Conservation (phyloP, 2,113 vertebrate species). For the Gracilinanus agilis region DNA sequence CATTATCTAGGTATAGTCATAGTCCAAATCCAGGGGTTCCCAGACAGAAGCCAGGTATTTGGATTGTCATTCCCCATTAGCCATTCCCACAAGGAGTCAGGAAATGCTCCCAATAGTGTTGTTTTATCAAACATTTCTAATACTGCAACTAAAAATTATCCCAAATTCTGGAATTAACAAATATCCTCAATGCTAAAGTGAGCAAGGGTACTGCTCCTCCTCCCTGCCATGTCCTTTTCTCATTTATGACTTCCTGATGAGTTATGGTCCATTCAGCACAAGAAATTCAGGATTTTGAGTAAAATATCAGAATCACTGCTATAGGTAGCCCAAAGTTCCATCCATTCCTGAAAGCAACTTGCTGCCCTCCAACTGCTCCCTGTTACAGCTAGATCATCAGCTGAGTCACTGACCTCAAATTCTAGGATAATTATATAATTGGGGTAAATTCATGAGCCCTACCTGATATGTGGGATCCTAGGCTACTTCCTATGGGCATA, state of each 20-base stretch:
- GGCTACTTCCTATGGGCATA: background rate
- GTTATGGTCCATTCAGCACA: background rate
- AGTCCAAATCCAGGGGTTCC: background rate
- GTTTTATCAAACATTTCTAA: background rate
- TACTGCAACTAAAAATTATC: background rate
- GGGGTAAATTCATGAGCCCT: background rate
- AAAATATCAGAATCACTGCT: too few relatives aligned
- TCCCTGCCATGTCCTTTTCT: background rate
- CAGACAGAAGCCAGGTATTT: background rate
- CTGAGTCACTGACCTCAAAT: background rate
- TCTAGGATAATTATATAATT: background rate
- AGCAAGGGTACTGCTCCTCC: too few relatives aligned
- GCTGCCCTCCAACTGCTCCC: background rate
- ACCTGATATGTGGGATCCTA: background rate
- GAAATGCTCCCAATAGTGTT: background rate
- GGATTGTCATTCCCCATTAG: background rate
- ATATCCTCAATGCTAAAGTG: background rate
- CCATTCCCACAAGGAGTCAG: background rate
- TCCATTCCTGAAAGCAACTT: background rate
- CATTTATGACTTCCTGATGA: background rate
- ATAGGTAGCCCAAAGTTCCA: too few relatives aligned
- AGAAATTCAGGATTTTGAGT: background rate
- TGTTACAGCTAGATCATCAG: background rate
- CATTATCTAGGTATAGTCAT: background rate
- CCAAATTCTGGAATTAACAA: background rate